Base-by-base conservation (phyloP, 1,140 invertebrate species). In the Plectrocnemia conspersa region DNA sequence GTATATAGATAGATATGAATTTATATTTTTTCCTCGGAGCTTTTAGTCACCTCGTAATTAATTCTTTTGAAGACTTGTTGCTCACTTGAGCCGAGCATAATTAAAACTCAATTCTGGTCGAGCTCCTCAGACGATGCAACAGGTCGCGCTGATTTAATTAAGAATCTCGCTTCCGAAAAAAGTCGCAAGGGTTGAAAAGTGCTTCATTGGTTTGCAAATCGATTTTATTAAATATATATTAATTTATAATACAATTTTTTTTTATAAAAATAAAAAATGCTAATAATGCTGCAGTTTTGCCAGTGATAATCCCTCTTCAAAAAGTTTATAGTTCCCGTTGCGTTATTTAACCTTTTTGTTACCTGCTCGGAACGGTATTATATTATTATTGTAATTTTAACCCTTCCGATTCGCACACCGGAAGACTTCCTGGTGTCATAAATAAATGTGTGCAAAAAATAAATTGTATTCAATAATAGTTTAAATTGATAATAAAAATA, bases 11-110 rank as follows among this genome's bases (percentile, higher is more conserved):
- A 3, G 6, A 19, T 40, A 35, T 13, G 16, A 35, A 15, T 35
- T 35, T 35, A 40, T 18, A 40, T 16, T 40, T 18, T 40, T 40
- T 16, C 36, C 9, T 18, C 22, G 29, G n/a, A 27, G 29, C 42
- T 45, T 16, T 4, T 7, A 22, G 32, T 13, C 46, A 50, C 33
- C 40, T 50, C 25, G 33, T 23, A 23, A n/a, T n/a, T n/a, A n/a
- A 50, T 50, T 50, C 47, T 50, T 50, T 50, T 50, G 47, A 50
- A 32, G 47, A 50, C 47, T 38, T 50, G 47, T 50, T 50, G 47
- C 47, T 50, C 29, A 32, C 19, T 27, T 50, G 22, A 50, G 21
- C 47, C 23, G 25, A 50, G 47, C 47, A 16, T 50, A 50, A 50
- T 50, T 50, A 50, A 27, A 50, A 50, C 47, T 50, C 47, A 27